A percentile compares a stretch with the other conserved stretches of the same genome.
These are phyloP conservation scores for Drosophila sturtevanti DNA, from an alignment of 1,140 invertebrate species.

Conservation along the genomic window DNA sequence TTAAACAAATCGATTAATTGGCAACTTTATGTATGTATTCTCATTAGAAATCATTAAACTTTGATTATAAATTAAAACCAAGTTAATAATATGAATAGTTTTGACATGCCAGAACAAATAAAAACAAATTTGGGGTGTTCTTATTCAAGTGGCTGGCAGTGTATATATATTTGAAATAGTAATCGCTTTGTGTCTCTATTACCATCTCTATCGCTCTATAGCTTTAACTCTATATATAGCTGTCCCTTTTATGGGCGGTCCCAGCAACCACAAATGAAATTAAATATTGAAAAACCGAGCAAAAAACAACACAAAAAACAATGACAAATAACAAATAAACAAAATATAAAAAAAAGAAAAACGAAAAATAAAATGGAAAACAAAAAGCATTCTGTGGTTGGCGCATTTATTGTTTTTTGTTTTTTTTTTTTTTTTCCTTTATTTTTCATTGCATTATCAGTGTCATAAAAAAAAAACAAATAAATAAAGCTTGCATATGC, in stretches of 20 bases:
- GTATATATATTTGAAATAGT: neutral
- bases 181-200: slow-evolving; percentile 2
- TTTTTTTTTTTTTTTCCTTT: too few species aligned
- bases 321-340: slow-evolving; percentile 27
- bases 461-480: slow-evolving; percentile 56
- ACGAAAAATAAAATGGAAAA: slow-evolving; percentile 23
- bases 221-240: slow-evolving; percentile 28
- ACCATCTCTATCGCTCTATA: slow-evolving; percentile 2
- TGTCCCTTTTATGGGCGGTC: slow-evolving; percentile 28
- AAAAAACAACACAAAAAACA: slow-evolving; percentile 33
- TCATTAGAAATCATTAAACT: too few species aligned
- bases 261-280: slow-evolving; percentile 71
- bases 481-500: slow-evolving; percentile 63
- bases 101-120: too few species aligned
- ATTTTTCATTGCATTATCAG: slow-evolving; percentile 71
- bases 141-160: too few species aligned
- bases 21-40: too few species aligned
- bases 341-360: slow-evolving; percentile 22
- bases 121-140: too few species aligned
- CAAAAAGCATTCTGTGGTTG: slow-evolving; percentile 53
- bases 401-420: slow-evolving; percentile 46
- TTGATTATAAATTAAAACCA: too few species aligned
- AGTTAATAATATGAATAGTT: too few species aligned
- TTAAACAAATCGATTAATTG: too few species aligned
- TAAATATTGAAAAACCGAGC: slow-evolving; percentile 57